Conservation (phyloP, 2,113 vertebrate genomes). For the Pangasianodon hypophthalmus region DNA sequence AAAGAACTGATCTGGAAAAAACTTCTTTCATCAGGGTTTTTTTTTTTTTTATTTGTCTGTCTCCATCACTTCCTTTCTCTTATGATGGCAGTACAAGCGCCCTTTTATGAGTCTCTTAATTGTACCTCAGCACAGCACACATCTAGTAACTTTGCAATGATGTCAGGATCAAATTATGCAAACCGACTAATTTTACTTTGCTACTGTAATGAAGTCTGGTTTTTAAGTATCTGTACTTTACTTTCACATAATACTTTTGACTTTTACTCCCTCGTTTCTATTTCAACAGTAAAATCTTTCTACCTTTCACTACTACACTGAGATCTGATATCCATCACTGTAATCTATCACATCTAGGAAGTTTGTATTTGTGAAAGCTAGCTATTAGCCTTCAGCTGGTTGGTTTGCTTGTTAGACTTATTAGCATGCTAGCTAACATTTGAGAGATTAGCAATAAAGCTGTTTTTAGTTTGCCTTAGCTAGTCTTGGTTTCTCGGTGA, state of each 20-base stretch:
- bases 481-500: not conserved
- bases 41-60: not conserved
- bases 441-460: not conserved
- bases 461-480: not conserved
- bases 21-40: not conserved
- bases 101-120: not conserved
- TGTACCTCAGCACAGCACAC: not conserved
- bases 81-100: not conserved
- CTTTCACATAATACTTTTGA: not conserved
- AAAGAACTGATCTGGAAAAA: slow-evolving; percentile 24
- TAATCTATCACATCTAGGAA: not conserved
- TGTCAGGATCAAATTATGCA: not conserved
- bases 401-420: not conserved
- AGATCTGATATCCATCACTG: not conserved
- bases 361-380: not conserved
- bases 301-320: not conserved
- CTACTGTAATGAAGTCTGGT: not conserved
- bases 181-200: not conserved
- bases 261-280: not conserved
- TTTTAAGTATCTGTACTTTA: not conserved
- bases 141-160: not conserved
- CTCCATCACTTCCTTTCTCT: not conserved
- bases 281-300: not conserved
- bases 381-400: not conserved
- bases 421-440: not conserved